Conservation (phyloP, 2,888 invertebrate species). For the Eremobia ochroleuca region DNA sequence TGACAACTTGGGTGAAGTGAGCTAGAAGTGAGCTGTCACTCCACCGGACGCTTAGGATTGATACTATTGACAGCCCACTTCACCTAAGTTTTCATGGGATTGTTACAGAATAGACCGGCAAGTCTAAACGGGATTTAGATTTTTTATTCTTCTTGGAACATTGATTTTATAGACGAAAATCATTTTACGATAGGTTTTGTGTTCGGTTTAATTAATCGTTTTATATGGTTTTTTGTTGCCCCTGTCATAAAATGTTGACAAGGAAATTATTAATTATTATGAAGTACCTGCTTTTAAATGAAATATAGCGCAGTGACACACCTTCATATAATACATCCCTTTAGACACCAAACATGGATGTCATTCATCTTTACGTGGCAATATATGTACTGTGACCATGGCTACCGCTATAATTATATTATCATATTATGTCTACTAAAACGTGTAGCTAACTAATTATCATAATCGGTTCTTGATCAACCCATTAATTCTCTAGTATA, state of each 20-base stretch:
- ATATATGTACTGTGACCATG: not conserved
- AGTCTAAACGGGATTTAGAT: not conserved
- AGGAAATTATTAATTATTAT: no score
- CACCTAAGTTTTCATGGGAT: no score
- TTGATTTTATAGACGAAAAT: constrained; percentile 22
- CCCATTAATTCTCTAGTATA: constrained; percentile 12
- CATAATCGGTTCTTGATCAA: constrained; percentile 7
- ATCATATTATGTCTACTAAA: not conserved
- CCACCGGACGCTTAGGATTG: no score
- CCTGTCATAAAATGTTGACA: not conserved
- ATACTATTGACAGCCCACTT: no score
- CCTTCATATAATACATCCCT: not conserved
- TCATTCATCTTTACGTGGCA: not conserved
- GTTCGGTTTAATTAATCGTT: constrained; percentile 4
- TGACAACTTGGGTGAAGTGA: not conserved
- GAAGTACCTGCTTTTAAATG: not conserved
- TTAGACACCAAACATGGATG: not conserved
- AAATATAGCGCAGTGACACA: not conserved
- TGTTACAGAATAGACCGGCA: not conserved
- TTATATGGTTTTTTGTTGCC: constrained; percentile 8
- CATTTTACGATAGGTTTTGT: constrained; percentile 2
- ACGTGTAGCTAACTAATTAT: constrained; percentile 1
- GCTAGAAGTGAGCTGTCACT: not conserved
- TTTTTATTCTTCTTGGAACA: not conserved
- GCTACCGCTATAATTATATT: not conserved